These are phyloP conservation scores for Aplidium turbinatum DNA, from an alignment of 23 tunicate species.

Conservation along the genomic window DNA sequence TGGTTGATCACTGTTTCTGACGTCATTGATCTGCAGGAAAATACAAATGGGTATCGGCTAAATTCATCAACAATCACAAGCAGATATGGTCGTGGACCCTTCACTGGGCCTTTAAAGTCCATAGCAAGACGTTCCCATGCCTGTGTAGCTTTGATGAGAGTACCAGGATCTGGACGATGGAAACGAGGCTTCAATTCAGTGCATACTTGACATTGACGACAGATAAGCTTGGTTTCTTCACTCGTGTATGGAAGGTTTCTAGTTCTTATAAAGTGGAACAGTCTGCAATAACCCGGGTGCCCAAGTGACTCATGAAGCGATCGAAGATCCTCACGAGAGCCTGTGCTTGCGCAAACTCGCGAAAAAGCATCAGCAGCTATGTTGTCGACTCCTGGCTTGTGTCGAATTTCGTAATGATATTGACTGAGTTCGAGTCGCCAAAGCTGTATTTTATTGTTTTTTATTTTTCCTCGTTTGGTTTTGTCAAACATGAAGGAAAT, in stretches of 20 bases:
- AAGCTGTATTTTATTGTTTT: conserved; percentile 28
- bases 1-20: background rate
- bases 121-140: conserved; percentile 7
- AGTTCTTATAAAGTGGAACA: background rate
- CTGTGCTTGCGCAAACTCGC: background rate
- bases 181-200: conserved; percentile 17
- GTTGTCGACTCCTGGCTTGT: conserved; percentile 24
- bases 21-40: conserved; percentile 9
- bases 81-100: background rate
- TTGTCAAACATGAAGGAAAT: conserved; percentile 29
- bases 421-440: conserved; percentile 30
- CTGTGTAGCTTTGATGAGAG: background rate
- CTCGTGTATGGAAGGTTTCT: conserved; percentile 13
- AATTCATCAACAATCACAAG: conserved; percentile 32
- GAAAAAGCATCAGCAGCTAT: background rate
- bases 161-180: background rate
- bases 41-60: conserved; percentile 26
- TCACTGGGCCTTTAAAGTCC: conserved; percentile 8
- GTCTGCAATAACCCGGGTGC: conserved; percentile 11
- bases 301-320: background rate
- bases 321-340: background rate
- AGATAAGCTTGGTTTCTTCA: conserved; percentile 7
- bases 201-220: background rate
- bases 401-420: conserved; percentile 12
- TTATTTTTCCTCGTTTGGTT: conserved; percentile 5